These are phyloP conservation scores for Petaurus breviceps DNA, from an alignment of 2,113 vertebrate species.

Conservation along the genomic window DNA sequence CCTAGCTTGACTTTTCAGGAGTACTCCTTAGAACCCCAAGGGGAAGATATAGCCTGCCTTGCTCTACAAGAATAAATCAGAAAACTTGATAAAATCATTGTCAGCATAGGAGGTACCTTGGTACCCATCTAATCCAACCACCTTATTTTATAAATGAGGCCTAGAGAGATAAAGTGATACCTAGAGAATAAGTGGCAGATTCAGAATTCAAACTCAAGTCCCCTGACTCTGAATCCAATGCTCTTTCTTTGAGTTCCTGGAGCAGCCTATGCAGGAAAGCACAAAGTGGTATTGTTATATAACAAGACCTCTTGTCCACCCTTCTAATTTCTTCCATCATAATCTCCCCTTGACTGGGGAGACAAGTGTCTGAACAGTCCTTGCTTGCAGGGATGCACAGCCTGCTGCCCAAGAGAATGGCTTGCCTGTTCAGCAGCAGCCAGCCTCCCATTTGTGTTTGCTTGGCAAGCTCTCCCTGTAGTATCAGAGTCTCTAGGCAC, in stretches of 20 bases:
- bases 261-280: conserved; percentile 11
- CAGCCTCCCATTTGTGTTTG: conserved; percentile 62
- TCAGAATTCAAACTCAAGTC: not conserved
- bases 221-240: not conserved
- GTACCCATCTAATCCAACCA: not conserved
- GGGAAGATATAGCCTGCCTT: not conserved
- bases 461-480: conserved; percentile 42
- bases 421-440: conserved; percentile 49
- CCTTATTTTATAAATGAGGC: not conserved
- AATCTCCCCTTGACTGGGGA: conserved; percentile 61
- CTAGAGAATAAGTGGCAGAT: not conserved
- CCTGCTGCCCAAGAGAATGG: conserved; percentile 46
- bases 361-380: conserved; percentile 47
- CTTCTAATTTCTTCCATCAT: conserved; percentile 44
- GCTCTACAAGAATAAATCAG: not conserved
- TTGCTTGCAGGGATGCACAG: conserved; percentile 1
- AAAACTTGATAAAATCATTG: not conserved
- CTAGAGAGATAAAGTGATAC: not conserved
- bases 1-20: not conserved
- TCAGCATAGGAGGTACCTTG: not conserved
- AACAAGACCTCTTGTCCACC: conserved; percentile 7
- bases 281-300: conserved; percentile 66
- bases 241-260: conserved; percentile 30
- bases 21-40: not conserved
- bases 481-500: conserved; percentile 23